phyloP scores from a whole-genome alignment of 2,888 invertebrate species.

The Drosophila meridionalis region DNA sequence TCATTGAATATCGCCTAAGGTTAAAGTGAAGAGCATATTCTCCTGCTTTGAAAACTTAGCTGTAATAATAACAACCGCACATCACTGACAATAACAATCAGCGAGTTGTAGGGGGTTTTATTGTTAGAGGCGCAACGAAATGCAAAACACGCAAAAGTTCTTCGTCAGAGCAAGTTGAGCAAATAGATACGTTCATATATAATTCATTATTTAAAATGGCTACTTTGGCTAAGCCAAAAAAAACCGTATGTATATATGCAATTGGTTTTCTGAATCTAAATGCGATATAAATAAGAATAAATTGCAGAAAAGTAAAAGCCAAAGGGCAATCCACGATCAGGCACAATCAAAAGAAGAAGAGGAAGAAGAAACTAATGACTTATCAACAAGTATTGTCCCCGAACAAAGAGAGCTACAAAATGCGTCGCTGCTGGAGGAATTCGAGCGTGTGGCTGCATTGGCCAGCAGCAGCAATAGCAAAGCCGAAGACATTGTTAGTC shows the following conservation, averaged over 20 bases:
- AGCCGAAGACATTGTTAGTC: conserved; percentile 62
- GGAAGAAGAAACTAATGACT: conserved; percentile 40
- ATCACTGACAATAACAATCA: conserved; percentile 31
- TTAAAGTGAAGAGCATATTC: neutral
- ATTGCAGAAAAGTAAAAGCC: conserved; percentile 68
- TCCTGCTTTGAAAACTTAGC: neutral
- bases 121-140: conserved; percentile 41
- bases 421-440: conserved; percentile 59
- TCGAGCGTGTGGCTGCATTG: conserved; percentile 54
- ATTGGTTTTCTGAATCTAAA: neutral
- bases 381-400: conserved; percentile 67
- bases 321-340: conserved; percentile 23
- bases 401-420: conserved; percentile 56
- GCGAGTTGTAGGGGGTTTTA: conserved; percentile 49
- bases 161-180: neutral
- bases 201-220: conserved; percentile 76
- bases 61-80: neutral
- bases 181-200: conserved; percentile 2
- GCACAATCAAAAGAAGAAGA: conserved; percentile 39
- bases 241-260: conserved; percentile 68
- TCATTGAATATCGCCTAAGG: fast-evolving
- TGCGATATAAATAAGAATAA: conserved; percentile 10
- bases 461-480: conserved; percentile 49
- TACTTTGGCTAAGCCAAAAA: conserved; percentile 83
- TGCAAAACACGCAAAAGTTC: conserved; percentile 32